Evolutionary conservation across 2,888 invertebrate genomes (phyloP).

Genomic region (Lydus trimaculatus): DNA sequence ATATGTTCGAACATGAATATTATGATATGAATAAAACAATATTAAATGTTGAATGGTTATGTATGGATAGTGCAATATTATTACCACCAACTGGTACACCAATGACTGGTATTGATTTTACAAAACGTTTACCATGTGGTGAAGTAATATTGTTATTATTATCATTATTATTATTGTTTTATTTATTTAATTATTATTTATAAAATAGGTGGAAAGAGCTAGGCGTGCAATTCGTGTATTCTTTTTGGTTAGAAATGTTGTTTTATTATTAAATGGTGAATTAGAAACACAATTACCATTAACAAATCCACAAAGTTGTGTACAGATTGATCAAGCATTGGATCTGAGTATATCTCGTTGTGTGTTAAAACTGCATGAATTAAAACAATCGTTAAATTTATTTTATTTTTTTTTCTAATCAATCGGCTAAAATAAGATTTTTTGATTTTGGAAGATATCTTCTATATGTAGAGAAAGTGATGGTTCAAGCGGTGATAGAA

Average conservation of each 20-base stretch:
- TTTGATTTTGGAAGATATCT: neutral
- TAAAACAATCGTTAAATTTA: conserved; percentile 53
- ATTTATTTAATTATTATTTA: conserved; percentile 31
- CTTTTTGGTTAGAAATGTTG: conserved; percentile 84
- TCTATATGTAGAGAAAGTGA: too few relatives aligned
- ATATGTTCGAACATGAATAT: conserved; percentile 98
- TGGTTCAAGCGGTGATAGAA: too few relatives aligned
- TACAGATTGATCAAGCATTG: conserved; percentile 92
- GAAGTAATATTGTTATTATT: conserved; percentile 71
- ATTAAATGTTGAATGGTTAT: conserved; percentile 91
- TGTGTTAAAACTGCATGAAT: conserved; percentile 57
- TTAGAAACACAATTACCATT: conserved; percentile 87
- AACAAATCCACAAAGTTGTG: conserved; percentile 86
- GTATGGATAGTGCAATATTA: conserved; percentile 95
- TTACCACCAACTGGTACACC: conserved; percentile 96
- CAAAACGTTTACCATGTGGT: conserved; percentile 93
- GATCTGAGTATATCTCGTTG: conserved; percentile 83
- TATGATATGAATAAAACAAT: conserved; percentile 88
- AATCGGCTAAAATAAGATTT: too few relatives aligned
- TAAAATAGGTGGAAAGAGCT: conserved; percentile 79
- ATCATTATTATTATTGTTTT: conserved; percentile 33
- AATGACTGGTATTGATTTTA: conserved; percentile 93
- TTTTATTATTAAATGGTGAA: conserved; percentile 81
- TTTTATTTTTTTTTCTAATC: neutral
- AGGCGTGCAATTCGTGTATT: conserved; percentile 91